Conservation (phyloP, 1,140 invertebrate genomes). For the Brachionus koreanus region DNA sequence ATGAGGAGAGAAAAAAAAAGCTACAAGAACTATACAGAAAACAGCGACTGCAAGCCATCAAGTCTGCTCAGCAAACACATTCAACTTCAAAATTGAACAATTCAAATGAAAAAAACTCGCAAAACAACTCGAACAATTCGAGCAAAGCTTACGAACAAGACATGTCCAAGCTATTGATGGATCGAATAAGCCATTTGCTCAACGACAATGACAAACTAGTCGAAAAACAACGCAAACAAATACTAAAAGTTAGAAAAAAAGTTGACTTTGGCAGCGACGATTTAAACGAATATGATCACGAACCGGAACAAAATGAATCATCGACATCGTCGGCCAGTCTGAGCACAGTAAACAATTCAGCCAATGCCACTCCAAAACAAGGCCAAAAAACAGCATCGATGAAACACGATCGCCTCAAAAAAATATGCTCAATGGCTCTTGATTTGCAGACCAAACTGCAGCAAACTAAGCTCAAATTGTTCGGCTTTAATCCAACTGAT, state of each 20-base stretch:
- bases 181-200: constrained; percentile 32
- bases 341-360: background rate
- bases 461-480: constrained; percentile 32
- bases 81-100: background rate
- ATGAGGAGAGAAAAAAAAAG: constrained; percentile 32
- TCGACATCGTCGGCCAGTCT: background rate
- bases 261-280: background rate
- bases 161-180: constrained; percentile 36
- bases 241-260: background rate
- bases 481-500: constrained; percentile 32
- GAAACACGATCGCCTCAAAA: constrained; percentile 30
- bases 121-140: constrained; percentile 20
- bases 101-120: background rate
- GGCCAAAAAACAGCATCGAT: background rate
- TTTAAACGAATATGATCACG: background rate
- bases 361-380: background rate
- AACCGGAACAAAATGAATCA: background rate
- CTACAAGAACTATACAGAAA: constrained; percentile 11
- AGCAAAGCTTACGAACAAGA: constrained; percentile 14
- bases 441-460: constrained; percentile 37
- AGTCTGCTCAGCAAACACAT: background rate
- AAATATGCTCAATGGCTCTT: constrained; percentile 42
- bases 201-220: constrained; percentile 40
- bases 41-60: constrained; percentile 29
- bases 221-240: constrained; percentile 9